Base-by-base conservation (phyloP, 1,140 invertebrate genomes). In the Episyrphus balteatus region DNA sequence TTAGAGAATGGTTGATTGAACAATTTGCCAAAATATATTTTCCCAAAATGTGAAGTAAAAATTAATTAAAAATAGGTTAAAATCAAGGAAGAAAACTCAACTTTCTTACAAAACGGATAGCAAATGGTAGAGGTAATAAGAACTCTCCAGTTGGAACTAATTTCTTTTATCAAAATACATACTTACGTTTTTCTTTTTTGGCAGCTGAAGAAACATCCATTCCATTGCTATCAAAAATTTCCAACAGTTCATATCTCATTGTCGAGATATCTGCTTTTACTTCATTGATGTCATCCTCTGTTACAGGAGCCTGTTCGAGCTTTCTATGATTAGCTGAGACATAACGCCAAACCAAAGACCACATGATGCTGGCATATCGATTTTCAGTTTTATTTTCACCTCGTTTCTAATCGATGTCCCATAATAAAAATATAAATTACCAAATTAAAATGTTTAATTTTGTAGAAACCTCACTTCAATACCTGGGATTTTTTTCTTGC, bases 201-300 rank as follows among this genome's bases (percentile, higher is more conserved):
- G 82, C 77, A n/a, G 76, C 78, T 3, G 72, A 77, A 2, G 77
- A 78, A 0, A 86, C 77, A 60, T 88, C 81, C 82, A 89, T 82
- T 19, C 85, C 84, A 54, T 86, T 88, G 59, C 71, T 78, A 43
- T 78, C 75, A 26, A 93, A 79, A 14, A 93, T 82, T 55, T 93
- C 88, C 0, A 93, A 70, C 49, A 94, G 74, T 66, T 93, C 88
- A 59, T 83, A 88, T 53, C 83, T 75, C 70, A 88, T 79, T 0
- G 83, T 74, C 0, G 83, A 85, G 14, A 94, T 83, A 55, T 93
- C 89, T 57, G 84, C 82, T 64, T 94, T 95, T 1, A 96, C 77
- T 71, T 96, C 92, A 55, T 92, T 92, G 41, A 95, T 78, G 56
- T 94, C 86, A 55, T 95, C 91, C 64, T 94, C 90, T 13, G 88